Evolutionary conservation across 2,888 invertebrate species (phyloP).

Genomic region (Lepetodrilus schrolli): DNA sequence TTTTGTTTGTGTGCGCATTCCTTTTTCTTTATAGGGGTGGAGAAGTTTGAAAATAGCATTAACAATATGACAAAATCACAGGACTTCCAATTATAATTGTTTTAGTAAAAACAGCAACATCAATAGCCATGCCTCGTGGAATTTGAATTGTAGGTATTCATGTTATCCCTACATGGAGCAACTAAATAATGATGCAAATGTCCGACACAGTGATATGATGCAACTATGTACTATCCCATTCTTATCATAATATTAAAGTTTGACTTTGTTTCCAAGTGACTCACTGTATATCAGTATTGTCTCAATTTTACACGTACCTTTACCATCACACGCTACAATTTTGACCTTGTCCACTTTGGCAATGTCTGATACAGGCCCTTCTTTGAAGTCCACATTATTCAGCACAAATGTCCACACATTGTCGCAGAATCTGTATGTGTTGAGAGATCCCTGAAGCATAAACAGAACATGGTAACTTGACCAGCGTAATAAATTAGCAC

Average conservation of each 20-base stretch:
- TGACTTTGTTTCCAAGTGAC: not conserved
- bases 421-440: constrained; percentile 94
- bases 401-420: constrained; percentile 99
- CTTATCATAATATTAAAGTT: not conserved
- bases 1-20: too few species aligned
- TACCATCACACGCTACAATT: constrained; percentile 76
- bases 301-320: constrained; percentile 64
- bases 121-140: too few species aligned
- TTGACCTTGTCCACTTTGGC: constrained; percentile 74
- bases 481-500: too few species aligned
- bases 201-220: not conserved
- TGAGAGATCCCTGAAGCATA: constrained; percentile 78
- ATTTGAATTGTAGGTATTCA: too few species aligned
- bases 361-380: constrained; percentile 87
- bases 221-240: not conserved
- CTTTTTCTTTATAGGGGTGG: too few species aligned
- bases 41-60: too few species aligned
- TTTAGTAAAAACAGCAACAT: too few species aligned
- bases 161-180: not conserved
- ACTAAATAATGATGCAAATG: not conserved
- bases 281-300: too few species aligned
- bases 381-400: constrained; percentile 96
- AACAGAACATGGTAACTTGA: not conserved
- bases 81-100: too few species aligned
- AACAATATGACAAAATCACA: too few species aligned